Evolutionary conservation across 1,140 invertebrate genomes (phyloP), one percentile per base, ranked within the genome.

Genomic region (Octopus sinensis): DNA sequence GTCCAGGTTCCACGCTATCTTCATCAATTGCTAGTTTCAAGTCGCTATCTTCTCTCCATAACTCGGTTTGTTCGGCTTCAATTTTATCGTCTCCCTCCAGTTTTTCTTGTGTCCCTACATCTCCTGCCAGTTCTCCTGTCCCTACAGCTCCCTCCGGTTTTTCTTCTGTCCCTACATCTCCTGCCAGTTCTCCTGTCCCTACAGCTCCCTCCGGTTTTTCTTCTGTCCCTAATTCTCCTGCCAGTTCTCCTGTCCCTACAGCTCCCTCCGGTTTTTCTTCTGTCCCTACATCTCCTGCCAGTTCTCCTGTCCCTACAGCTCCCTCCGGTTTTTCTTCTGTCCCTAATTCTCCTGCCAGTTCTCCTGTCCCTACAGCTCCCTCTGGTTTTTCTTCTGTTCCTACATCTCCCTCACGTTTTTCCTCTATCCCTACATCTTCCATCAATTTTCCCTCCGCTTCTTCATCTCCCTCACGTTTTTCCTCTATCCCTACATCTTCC

Each of bases 101-200:
- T 5, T 71, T 13, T 13, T 5, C 71, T 77, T 53, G 5, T 53
- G n/a, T 23, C 23, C 71, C n/a, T 53, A 54, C 80, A 7, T 52
- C 53, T 76, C 54, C 52, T 54, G 51, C 53, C 23, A 10, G 17
- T 68, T 23, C 73, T 77, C 78, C 76, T 71, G 43, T 68, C 76
- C 78, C 54, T 62, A 56, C 54, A 30, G 54, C 76, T 56, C 76
- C 68, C 76, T 62, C 56, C 73, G 23, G 13, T 54, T 82, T 77
- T 52, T 17, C 30, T 12, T 62, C 54, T 68, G 30, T 30, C 62
- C 56, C 62, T 43, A 52, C 68, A 53, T 4, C 52, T n/a, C 54
- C 77, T 75, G 30, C 62, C 4, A 17, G 71, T 71, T 51, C 4
- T 30, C 51, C 30, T 81, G 71, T 54, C 62, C 13, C 76, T 68